phyloP scores from a whole-genome alignment of 35 echinoderm and acorn worm genomes.

The Acanthaster planci region DNA sequence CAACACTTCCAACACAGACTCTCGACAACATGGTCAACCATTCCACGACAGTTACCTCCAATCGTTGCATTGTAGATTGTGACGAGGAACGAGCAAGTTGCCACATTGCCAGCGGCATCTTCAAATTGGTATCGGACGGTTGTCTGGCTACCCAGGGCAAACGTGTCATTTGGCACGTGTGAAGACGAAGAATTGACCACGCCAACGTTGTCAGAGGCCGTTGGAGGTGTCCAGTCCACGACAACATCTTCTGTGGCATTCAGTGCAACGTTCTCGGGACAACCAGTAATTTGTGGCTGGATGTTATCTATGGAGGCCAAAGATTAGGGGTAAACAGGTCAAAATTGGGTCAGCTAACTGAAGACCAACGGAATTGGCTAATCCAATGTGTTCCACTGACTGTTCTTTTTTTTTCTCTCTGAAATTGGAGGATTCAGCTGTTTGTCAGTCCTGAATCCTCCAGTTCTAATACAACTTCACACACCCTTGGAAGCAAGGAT shows the following conservation, averaged over 20 bases:
- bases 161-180: background rate
- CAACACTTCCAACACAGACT: too few species aligned
- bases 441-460: too few species aligned
- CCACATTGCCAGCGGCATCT: constrained; percentile 48
- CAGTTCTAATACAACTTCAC: too few species aligned
- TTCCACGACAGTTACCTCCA: too few species aligned
- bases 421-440: too few species aligned
- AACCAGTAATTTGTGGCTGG: background rate
- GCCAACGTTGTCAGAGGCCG: constrained; percentile 34
- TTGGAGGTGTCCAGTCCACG: constrained; percentile 11
- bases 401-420: too few species aligned
- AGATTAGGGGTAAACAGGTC: background rate
- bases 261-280: background rate
- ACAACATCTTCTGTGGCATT: background rate
- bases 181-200: background rate
- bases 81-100: constrained; percentile 27
- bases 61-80: constrained; percentile 4
- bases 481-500: too few species aligned
- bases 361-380: background rate
- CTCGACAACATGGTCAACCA: too few species aligned
- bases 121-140: background rate
- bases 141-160: constrained; percentile 26
- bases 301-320: background rate
- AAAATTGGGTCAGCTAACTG: background rate
- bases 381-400: background rate